These are phyloP conservation scores for Clamator glandarius DNA, from an alignment of 2,797 vertebrate species.

Conservation along the genomic window DNA sequence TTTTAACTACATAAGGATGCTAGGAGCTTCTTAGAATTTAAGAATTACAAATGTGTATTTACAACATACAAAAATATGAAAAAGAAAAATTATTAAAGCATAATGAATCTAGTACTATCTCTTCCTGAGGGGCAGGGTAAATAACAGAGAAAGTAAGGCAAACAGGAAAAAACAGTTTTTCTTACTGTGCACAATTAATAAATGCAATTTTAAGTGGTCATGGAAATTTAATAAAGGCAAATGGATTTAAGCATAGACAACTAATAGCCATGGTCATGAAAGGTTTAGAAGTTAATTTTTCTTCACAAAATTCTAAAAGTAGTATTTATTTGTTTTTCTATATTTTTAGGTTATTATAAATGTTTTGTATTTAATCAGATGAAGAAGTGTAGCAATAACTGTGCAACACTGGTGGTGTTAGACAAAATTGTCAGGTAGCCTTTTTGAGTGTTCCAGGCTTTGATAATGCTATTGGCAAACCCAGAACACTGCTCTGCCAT, in stretches of 20 bases:
- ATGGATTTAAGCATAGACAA: not conserved
- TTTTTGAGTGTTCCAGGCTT: not conserved
- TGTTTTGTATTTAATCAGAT: not conserved
- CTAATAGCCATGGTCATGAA: not conserved
- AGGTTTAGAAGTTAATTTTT: not conserved
- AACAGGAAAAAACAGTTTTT: not conserved
- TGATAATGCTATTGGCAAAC: not conserved
- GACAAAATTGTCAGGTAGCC: not conserved
- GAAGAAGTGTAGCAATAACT: not conserved
- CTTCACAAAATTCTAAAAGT: not conserved
- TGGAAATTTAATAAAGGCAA: not conserved
- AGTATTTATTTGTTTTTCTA: not conserved
- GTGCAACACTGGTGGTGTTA: not conserved
- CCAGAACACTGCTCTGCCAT: not conserved
- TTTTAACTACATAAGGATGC: not conserved
- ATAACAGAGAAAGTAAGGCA: not conserved
- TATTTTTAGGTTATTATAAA: not conserved
- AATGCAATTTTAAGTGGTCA: not conserved
- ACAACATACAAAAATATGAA: not conserved
- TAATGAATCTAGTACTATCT: not conserved
- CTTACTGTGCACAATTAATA: not conserved
- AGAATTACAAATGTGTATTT: accelerated
- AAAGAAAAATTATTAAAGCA: not conserved
- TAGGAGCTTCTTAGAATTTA: not conserved
- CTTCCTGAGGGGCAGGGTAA: not conserved